Percentiles rank a stretch among this genome's conserved stretches.
Conservation (phyloP, 2,888 invertebrate genomes). For the Scaptomyza polygonia region DNA sequence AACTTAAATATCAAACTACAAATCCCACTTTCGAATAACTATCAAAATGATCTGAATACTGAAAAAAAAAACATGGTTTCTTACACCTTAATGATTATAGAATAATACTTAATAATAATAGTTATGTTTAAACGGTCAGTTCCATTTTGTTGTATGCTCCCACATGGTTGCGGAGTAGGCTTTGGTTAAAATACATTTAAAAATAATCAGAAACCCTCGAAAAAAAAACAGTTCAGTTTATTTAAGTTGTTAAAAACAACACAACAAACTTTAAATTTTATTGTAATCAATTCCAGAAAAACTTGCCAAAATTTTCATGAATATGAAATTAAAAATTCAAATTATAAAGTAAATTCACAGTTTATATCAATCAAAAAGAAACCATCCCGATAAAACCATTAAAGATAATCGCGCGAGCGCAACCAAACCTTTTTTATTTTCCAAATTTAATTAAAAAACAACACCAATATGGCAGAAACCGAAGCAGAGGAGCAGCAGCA, state of each 20-base stretch:
- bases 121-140: not conserved
- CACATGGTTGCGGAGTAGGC: slow-evolving; percentile 26
- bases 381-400: slow-evolving; percentile 1
- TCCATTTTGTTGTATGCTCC: not conserved
- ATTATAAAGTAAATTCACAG: slow-evolving; percentile 23
- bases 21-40: too few relatives aligned
- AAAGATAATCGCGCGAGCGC: not conserved
- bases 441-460: not conserved
- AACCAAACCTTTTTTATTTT: slow-evolving; percentile 1
- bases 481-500: slow-evolving; percentile 58
- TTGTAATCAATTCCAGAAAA: slow-evolving; percentile 44
- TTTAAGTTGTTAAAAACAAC: slow-evolving; percentile 58
- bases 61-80: too few relatives aligned
- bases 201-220: not conserved
- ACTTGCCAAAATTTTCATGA: slow-evolving; percentile 43
- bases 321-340: slow-evolving; percentile 43
- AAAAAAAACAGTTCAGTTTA: slow-evolving; percentile 43
- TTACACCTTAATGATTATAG: too few relatives aligned
- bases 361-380: slow-evolving; percentile 14
- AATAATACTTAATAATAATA: too few relatives aligned
- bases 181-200: not conserved
- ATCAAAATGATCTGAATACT: too few relatives aligned
- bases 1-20: too few relatives aligned
- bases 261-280: slow-evolving; percentile 49
- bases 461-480: slow-evolving; percentile 47